phyloP scores from a whole-genome alignment of 1,140 invertebrate species.

The Marisa cornuarietis region DNA sequence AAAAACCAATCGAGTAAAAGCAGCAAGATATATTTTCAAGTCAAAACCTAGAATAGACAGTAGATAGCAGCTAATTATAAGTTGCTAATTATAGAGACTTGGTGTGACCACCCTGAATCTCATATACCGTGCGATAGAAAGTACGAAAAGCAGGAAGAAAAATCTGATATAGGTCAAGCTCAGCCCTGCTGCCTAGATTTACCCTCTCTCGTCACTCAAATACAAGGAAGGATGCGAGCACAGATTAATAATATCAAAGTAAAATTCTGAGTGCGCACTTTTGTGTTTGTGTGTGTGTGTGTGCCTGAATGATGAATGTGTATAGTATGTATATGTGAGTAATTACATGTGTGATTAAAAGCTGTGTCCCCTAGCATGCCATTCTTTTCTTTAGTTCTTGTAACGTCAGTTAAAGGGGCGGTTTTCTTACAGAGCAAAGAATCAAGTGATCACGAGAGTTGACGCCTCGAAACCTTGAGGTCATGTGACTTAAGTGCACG shows the following conservation, averaged over 20 bases:
- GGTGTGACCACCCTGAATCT: background rate
- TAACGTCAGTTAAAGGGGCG: background rate
- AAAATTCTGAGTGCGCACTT: background rate
- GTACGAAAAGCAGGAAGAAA: background rate
- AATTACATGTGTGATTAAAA: background rate
- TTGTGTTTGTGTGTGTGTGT: background rate
- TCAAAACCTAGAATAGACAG: too few relatives aligned
- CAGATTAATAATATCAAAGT: background rate
- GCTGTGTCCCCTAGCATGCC: background rate
- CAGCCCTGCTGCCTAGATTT: background rate
- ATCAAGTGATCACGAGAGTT: too few relatives aligned
- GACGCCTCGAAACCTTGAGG: too few relatives aligned
- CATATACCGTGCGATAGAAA: background rate
- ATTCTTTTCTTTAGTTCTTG: background rate
- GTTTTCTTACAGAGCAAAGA: background rate
- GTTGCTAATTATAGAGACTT: background rate
- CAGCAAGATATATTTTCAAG: too few relatives aligned
- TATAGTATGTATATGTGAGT: background rate
- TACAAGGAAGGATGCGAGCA: background rate
- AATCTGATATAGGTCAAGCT: background rate
- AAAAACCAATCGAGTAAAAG: too few relatives aligned
- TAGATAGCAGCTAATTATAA: background rate
- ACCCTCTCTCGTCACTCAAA: background rate
- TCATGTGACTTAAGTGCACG: too few relatives aligned
- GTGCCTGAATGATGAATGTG: background rate